Percentiles rank a stretch among this genome's conserved stretches.
Evolutionary conservation across 92 coral and sea anemone species (phyloP).

Genomic region (Nematostella vectensis): DNA sequence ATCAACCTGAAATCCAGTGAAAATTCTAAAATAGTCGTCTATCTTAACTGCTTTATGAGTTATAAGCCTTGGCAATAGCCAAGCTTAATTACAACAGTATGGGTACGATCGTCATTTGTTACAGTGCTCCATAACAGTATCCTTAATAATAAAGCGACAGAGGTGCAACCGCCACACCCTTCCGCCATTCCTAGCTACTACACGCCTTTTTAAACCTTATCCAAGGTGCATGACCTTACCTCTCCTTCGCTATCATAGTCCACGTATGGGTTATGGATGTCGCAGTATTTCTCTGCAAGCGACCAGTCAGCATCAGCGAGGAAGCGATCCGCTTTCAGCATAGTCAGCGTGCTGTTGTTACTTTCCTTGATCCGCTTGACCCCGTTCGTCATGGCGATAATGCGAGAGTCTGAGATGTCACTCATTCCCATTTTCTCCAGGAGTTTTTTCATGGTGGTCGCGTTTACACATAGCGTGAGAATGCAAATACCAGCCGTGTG

Average conservation of each 20-base stretch:
- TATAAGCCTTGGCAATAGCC: too few species aligned
- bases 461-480: slow-evolving; percentile 85
- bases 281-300: slow-evolving; percentile 83
- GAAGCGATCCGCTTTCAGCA: slow-evolving; percentile 95
- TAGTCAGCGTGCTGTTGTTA: slow-evolving; percentile 77
- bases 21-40: too few species aligned
- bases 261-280: slow-evolving; percentile 80
- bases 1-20: slow-evolving; percentile 7
- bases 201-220: too few species aligned
- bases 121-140: too few species aligned
- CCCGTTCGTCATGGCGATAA: slow-evolving; percentile 92
- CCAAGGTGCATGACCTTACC: too few species aligned
- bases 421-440: slow-evolving; percentile 96
- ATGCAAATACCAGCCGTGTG: slow-evolving; percentile 97
- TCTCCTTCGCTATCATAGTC: slow-evolving; percentile 59
- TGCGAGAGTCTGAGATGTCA: slow-evolving; percentile 94
- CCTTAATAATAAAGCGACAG: too few species aligned
- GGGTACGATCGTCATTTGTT: too few species aligned
- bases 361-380: slow-evolving; percentile 79
- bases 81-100: too few species aligned
- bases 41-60: too few species aligned
- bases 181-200: too few species aligned
- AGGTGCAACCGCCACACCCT: too few species aligned
- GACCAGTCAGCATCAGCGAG: slow-evolving; percentile 99
- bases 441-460: slow-evolving; percentile 92